Conservation (phyloP, 2,888 invertebrate genomes). For the Prenolepis imparis region DNA sequence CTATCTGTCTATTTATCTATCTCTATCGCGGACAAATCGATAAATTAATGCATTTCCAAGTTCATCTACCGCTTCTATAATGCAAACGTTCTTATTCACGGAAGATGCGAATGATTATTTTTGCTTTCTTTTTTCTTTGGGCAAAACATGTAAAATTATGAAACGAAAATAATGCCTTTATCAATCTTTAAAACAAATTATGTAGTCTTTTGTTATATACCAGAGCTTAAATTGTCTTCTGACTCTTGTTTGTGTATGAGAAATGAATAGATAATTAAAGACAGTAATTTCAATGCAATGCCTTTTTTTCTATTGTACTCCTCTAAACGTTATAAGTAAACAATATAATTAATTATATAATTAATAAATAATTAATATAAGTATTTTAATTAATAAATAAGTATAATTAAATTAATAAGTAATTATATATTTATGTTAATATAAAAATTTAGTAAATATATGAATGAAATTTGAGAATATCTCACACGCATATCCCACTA, state of each 20-base stretch:
- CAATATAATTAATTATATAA: neutral
- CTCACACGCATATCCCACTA: neutral
- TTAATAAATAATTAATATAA: no score
- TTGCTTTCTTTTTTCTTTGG: neutral
- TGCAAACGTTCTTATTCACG: neutral
- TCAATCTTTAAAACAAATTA: neutral
- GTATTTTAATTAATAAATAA: no score
- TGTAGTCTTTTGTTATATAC: neutral
- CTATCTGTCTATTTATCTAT: neutral
- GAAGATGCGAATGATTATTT: neutral
- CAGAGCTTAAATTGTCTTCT: neutral
- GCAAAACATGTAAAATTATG: neutral
- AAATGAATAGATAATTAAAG: conserved; percentile 1
- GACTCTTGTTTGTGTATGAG: neutral
- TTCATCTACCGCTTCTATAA: neutral
- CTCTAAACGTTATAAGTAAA: neutral
- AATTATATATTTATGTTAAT: neutral
- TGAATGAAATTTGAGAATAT: neutral
- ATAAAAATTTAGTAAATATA: conserved; percentile 10
- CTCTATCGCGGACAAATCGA: neutral
- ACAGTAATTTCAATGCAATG: neutral
- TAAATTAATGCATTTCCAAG: neutral
- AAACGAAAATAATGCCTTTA: neutral
- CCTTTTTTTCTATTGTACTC: neutral
- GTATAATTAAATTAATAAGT: neutral